phyloP scores from a whole-genome alignment of 2,113 vertebrate species.

The Polypterus bichir region DNA sequence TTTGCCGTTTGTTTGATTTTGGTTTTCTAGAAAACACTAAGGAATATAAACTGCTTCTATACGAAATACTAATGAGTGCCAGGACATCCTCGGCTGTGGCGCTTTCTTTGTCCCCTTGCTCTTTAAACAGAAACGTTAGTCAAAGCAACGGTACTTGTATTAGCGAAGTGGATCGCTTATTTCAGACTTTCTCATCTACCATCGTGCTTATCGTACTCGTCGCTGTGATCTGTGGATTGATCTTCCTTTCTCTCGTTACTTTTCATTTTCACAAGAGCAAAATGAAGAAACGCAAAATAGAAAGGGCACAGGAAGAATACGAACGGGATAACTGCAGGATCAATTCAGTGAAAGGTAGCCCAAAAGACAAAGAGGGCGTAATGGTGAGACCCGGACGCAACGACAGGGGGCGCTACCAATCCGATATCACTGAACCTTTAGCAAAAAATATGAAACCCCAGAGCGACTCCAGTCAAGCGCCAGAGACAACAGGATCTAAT shows the following conservation, averaged over 20 bases:
- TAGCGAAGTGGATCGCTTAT: constrained; percentile 70
- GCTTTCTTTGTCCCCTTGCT: constrained; percentile 62
- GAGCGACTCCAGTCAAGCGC: constrained; percentile 8
- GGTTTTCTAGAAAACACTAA: not conserved
- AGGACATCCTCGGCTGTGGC: constrained; percentile 64
- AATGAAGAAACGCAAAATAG: constrained; percentile 91
- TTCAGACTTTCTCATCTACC: constrained; percentile 85
- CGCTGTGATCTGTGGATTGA: constrained; percentile 74
- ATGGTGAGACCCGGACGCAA: constrained; percentile 35
- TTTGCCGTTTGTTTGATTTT: constrained; percentile 2
- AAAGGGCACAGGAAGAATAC: constrained; percentile 88
- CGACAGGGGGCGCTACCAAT: constrained; percentile 7
- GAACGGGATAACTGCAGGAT: constrained; percentile 82
- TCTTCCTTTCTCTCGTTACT: constrained; percentile 84
- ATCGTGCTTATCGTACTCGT: constrained; percentile 83
- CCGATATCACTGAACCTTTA: constrained; percentile 31
- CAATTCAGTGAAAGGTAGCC: constrained; percentile 22
- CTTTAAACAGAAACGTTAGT: constrained; percentile 60
- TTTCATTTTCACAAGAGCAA: constrained; percentile 90
- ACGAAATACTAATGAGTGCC: constrained; percentile 68
- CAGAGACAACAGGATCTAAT: constrained; percentile 12
- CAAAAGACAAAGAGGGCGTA: constrained; percentile 37
- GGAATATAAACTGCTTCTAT: constrained; percentile 17
- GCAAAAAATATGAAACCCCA: constrained; percentile 25
- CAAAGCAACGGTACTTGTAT: constrained; percentile 62